phyloP scores from a whole-genome alignment of 2,797 vertebrate genomes.

The Cirrhinus molitorella region DNA sequence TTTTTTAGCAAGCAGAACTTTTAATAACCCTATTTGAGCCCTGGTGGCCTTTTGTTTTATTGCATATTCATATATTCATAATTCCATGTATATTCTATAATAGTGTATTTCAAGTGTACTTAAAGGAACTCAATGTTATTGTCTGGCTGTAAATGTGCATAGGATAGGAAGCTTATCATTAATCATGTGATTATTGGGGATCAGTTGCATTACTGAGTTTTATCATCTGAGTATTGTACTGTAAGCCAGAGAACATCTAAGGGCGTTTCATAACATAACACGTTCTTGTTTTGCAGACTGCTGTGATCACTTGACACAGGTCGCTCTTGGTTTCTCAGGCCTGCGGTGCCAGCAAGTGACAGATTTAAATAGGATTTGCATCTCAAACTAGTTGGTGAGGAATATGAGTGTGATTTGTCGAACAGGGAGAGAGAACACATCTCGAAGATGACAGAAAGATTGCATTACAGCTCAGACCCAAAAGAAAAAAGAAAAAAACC shows the following conservation, averaged over 20 bases:
- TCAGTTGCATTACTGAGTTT: constrained; percentile 13
- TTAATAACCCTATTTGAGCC: background rate
- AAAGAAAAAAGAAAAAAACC: background rate
- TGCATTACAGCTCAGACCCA: constrained; percentile 1
- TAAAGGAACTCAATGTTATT: background rate
- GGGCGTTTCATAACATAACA: constrained; percentile 51
- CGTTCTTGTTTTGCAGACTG: constrained; percentile 66
- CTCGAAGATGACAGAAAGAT: constrained; percentile 24
- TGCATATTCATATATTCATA: background rate
- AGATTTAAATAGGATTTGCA: constrained; percentile 75
- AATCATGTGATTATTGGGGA: constrained; percentile 24
- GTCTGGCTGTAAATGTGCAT: background rate
- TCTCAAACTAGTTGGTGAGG: constrained; percentile 62
- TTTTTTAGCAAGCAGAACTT: background rate
- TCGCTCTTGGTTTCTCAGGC: constrained; percentile 48
- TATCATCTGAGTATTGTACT: background rate
- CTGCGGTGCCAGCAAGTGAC: constrained; percentile 64
- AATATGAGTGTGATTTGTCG: constrained; percentile 50
- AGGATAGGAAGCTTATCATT: background rate
- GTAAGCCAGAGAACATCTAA: background rate
- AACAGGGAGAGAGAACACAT: constrained; percentile 19
- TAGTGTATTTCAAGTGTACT: background rate
- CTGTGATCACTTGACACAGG: constrained; percentile 58
- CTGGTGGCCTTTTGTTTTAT: background rate
- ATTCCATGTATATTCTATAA: background rate